Percentiles rank a stretch among this genome's conserved stretches.
Evolutionary conservation across 2,797 vertebrate species (phyloP).

Genomic region (Brachyalestes nurse): DNA sequence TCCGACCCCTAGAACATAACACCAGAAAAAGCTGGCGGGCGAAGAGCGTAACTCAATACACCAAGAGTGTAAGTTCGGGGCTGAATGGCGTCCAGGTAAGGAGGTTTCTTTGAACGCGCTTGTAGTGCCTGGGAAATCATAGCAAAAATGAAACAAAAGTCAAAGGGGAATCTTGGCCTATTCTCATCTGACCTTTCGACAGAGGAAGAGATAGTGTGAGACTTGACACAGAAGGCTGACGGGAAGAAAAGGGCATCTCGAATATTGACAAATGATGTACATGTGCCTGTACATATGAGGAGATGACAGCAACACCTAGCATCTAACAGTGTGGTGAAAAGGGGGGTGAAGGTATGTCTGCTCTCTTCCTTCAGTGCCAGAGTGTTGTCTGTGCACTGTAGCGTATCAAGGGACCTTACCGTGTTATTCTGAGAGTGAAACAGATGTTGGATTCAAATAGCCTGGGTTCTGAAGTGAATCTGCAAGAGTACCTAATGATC

Average conservation of each 20-base stretch:
- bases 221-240: conserved; percentile 34
- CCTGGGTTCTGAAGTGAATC: conserved; percentile 37
- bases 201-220: conserved; percentile 53
- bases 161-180: conserved; percentile 56
- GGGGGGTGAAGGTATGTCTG: not conserved
- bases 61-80: conserved; percentile 56
- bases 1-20: conserved; percentile 48
- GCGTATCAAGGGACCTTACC: conserved; percentile 39
- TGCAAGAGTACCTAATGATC: conserved; percentile 21
- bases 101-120: conserved; percentile 44
- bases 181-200: conserved; percentile 60
- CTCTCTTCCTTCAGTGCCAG: conserved; percentile 9
- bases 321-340: not conserved
- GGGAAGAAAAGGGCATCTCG: conserved; percentile 36
- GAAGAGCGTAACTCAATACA: conserved; percentile 54
- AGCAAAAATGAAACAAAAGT: conserved; percentile 64
- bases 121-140: conserved; percentile 51
- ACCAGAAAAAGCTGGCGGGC: conserved; percentile 52
- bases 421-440: conserved; percentile 55
- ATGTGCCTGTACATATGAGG: conserved; percentile 10
- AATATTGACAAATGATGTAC: conserved; percentile 18
- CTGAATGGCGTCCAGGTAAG: conserved; percentile 49
- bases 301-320: not conserved
- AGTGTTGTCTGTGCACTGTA: conserved; percentile 1
- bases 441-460: conserved; percentile 45